Conservation (phyloP, 2,113 vertebrate species). For the Hucho hucho region DNA sequence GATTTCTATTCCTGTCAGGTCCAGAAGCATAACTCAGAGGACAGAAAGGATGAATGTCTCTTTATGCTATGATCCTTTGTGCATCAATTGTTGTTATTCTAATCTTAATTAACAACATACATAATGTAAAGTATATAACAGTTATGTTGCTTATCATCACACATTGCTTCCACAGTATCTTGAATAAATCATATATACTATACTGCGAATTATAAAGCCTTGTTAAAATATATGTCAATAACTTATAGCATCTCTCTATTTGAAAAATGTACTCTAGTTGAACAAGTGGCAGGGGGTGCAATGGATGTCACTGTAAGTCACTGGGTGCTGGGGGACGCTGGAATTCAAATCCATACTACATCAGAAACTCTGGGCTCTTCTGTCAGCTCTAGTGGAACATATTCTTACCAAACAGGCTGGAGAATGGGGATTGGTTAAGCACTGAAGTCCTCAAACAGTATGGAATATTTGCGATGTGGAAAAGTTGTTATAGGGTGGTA, state of each 20-base stretch:
- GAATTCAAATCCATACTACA: too few relatives aligned
- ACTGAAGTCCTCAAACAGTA: not conserved
- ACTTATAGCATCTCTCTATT: constrained; percentile 9
- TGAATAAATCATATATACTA: too few relatives aligned
- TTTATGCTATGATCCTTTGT: not conserved
- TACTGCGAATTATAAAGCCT: too few relatives aligned
- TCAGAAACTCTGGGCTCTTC: not conserved
- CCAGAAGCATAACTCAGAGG: not conserved
- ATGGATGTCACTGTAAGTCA: too few relatives aligned
- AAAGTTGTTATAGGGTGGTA: too few relatives aligned
- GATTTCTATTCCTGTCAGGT: not conserved
- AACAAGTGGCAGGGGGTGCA: too few relatives aligned
- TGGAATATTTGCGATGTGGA: too few relatives aligned
- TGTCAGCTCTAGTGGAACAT: not conserved
- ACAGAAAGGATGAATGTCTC: not conserved
- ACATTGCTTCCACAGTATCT: not conserved
- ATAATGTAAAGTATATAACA: too few relatives aligned
- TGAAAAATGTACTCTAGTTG: not conserved
- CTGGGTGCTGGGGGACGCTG: not conserved
- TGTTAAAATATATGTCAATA: not conserved
- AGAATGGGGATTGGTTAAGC: not conserved
- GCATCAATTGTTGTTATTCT: too few relatives aligned
- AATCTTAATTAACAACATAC: too few relatives aligned
- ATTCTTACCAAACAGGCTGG: not conserved
- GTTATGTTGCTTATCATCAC: not conserved